Conservation (phyloP, 2,797 vertebrate genomes). For the Tragopan temminckii region DNA sequence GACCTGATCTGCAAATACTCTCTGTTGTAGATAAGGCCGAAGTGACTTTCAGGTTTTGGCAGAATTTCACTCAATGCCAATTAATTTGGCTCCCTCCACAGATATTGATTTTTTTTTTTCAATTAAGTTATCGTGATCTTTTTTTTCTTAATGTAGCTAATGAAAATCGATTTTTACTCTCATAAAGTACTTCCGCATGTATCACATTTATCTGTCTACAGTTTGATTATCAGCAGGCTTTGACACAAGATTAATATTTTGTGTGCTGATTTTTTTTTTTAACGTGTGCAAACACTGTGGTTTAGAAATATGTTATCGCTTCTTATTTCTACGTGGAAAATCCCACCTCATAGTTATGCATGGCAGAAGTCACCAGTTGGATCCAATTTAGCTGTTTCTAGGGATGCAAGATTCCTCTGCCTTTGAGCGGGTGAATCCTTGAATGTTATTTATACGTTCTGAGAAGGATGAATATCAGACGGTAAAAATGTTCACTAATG, state of each 20-base stretch:
- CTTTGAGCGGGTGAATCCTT: slow-evolving; percentile 6
- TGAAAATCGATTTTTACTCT: slow-evolving; percentile 24
- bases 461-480: background rate
- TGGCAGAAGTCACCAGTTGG: background rate
- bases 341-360: background rate
- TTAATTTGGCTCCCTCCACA: background rate
- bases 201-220: background rate
- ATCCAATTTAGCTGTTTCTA: background rate
- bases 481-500: slow-evolving; percentile 16
- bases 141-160: background rate
- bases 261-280: background rate
- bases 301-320: background rate
- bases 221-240: background rate
- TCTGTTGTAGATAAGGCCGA: slow-evolving; percentile 41
- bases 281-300: background rate
- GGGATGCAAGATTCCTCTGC: background rate
- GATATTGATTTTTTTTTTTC: background rate
- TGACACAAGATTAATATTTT: background rate
- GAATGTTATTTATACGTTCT: background rate
- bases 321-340: background rate
- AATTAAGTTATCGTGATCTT: slow-evolving; percentile 2
- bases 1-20: slow-evolving; percentile 52
- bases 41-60: background rate
- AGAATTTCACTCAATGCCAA: background rate
- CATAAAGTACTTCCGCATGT: background rate